Percentiles rank a stretch among this genome's conserved stretches.
These are phyloP conservation scores for Nesidiocoris tenuis DNA, from an alignment of 2,888 invertebrate genomes.

Conservation along the genomic window DNA sequence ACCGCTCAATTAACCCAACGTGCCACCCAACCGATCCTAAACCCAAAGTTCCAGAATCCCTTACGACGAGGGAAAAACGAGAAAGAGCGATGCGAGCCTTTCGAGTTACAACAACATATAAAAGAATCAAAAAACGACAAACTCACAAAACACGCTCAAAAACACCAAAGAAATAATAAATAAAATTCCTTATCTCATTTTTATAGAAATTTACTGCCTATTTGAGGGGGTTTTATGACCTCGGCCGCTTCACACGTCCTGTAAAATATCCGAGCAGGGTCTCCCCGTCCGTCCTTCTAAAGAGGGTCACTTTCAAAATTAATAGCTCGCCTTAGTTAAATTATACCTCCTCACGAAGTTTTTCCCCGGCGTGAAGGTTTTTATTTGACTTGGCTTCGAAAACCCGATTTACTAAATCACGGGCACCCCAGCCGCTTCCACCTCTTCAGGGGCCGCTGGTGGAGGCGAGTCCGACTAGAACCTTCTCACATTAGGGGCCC, in stretches of 20 bases:
- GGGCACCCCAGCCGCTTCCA: background rate
- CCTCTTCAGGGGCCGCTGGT: background rate
- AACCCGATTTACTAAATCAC: slow-evolving; percentile 34
- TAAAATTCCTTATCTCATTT: slow-evolving; percentile 32
- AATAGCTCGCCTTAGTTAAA: slow-evolving; percentile 25
- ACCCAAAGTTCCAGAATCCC: background rate
- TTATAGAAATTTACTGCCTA: slow-evolving; percentile 36
- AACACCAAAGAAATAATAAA: slow-evolving; percentile 32
- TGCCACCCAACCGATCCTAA: background rate
- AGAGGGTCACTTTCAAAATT: slow-evolving; percentile 32
- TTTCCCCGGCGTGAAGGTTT: slow-evolving; percentile 14
- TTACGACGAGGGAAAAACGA: background rate
- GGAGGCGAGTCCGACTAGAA: background rate
- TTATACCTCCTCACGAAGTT: slow-evolving; percentile 25
- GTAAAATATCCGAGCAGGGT: background rate
- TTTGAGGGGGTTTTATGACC: slow-evolving; percentile 30
- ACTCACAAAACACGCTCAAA: slow-evolving; percentile 28
- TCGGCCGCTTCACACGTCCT: slow-evolving; percentile 30
- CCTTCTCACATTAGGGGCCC: slow-evolving; percentile 1
- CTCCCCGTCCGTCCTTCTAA: slow-evolving; percentile 12
- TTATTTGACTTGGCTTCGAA: slow-evolving; percentile 35
- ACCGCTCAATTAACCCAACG: slow-evolving; percentile 35
- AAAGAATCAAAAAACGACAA: slow-evolving; percentile 1
- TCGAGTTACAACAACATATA: background rate
- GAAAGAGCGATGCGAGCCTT: background rate